Conservation (phyloP, 2,888 invertebrate species). For the Watsonalla binaria region DNA sequence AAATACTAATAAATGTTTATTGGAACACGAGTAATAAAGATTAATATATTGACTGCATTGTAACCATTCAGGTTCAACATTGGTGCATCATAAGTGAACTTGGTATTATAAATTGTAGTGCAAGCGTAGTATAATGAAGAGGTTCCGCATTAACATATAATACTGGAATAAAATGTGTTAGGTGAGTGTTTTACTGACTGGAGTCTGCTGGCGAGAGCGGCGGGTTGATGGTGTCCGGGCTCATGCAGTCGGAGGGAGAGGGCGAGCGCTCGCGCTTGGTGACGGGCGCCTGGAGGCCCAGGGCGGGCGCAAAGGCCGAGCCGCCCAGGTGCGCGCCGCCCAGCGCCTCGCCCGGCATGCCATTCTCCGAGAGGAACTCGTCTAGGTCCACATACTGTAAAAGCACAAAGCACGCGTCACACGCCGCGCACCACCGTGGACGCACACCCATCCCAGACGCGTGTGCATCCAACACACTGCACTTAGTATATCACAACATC, state of each 20-base stretch:
- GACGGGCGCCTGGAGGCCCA: constrained; percentile 82
- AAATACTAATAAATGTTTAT: no score
- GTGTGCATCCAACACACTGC: background rate
- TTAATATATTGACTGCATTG: no score
- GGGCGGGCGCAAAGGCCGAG: constrained; percentile 79
- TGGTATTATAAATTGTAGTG: no score
- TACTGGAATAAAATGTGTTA: background rate
- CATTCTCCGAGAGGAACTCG: constrained; percentile 97
- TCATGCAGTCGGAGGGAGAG: constrained; percentile 92
- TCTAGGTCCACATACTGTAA: constrained; percentile 97
- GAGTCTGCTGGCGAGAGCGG: constrained; percentile 94
- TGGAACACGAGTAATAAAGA: no score
- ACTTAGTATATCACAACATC: no score
- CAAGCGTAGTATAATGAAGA: no score
- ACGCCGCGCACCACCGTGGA: constrained; percentile 19
- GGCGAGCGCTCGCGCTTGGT: constrained; percentile 93
- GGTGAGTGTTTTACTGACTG: constrained; percentile 80
- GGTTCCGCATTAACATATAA: no score
- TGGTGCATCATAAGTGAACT: no score
- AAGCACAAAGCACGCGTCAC: constrained; percentile 31
- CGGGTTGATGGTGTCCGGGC: constrained; percentile 92
- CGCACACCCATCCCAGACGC: background rate
- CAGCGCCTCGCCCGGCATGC: constrained; percentile 90
- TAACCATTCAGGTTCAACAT: no score
- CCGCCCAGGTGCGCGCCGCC: constrained; percentile 82